Evolutionary conservation across 2,797 vertebrate species (phyloP).

Genomic region (Notolepis coatsorum): DNA sequence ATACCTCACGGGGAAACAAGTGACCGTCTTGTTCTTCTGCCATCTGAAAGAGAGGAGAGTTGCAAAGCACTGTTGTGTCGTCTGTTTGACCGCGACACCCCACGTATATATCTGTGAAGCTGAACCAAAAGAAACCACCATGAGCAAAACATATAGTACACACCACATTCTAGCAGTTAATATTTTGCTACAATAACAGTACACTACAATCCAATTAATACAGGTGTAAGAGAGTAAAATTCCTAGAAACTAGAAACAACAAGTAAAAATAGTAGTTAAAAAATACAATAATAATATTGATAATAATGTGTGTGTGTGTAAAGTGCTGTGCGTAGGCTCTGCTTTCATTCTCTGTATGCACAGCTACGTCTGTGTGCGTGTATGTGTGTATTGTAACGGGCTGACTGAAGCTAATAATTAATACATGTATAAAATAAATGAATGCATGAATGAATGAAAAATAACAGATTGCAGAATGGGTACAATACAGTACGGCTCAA

Average conservation of each 20-base stretch:
- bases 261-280: background rate
- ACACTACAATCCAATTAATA: too few relatives aligned
- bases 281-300: background rate
- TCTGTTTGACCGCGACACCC: background rate
- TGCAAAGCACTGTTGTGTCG: background rate
- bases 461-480: too few relatives aligned
- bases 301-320: too few relatives aligned
- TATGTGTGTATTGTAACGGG: too few relatives aligned
- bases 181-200: background rate
- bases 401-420: too few relatives aligned
- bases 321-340: too few relatives aligned
- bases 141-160: background rate
- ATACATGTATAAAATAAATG: too few relatives aligned
- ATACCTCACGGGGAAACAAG: constrained; percentile 8
- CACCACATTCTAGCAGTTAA: background rate
- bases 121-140: constrained; percentile 2
- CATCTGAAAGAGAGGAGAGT: background rate
- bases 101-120: constrained; percentile 9
- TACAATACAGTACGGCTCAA: too few relatives aligned
- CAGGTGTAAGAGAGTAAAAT: too few relatives aligned
- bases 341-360: too few relatives aligned
- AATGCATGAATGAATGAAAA: too few relatives aligned
- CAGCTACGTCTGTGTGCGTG: too few relatives aligned
- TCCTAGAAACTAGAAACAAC: background rate
- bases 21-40: background rate